phyloP scores from a whole-genome alignment of 92 coral and sea anemone species.

The Diadumene lineata region DNA sequence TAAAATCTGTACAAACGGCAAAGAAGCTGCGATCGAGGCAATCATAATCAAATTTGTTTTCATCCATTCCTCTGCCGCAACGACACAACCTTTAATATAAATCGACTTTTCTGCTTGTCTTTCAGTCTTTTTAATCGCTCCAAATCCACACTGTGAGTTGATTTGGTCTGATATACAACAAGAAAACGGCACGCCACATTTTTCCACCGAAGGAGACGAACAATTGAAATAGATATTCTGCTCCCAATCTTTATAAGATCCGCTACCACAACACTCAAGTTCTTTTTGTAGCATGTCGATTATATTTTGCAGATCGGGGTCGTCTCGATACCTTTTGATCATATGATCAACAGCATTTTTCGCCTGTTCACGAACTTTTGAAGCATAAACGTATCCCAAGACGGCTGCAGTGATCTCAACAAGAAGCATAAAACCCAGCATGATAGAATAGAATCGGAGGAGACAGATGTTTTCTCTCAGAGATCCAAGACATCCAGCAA shows the following conservation, averaged over 20 bases:
- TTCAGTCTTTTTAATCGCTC: slow-evolving; percentile 48
- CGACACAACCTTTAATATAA: slow-evolving; percentile 72
- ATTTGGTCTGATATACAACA: slow-evolving; percentile 84
- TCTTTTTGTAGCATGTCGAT: slow-evolving; percentile 81
- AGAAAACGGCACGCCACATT: slow-evolving; percentile 90
- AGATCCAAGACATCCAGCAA: slow-evolving; percentile 92
- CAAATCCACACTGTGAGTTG: slow-evolving; percentile 89
- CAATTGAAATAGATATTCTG: slow-evolving; percentile 85
- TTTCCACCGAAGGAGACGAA: slow-evolving; percentile 74
- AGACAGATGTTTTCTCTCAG: slow-evolving; percentile 88
- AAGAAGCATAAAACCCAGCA: slow-evolving; percentile 75
- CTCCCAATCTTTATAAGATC: slow-evolving; percentile 75
- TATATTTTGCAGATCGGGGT: slow-evolving; percentile 79
- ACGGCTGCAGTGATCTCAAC: slow-evolving; percentile 75
- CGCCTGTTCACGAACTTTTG: slow-evolving; percentile 65
- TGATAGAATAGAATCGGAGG: slow-evolving; percentile 66
- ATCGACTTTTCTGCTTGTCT: slow-evolving; percentile 52
- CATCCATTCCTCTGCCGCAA: slow-evolving; percentile 87
- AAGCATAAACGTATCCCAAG: slow-evolving; percentile 77
- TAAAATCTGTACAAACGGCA: slow-evolving; percentile 67
- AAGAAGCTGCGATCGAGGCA: slow-evolving; percentile 69
- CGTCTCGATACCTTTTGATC: slow-evolving; percentile 81
- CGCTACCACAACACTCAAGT: slow-evolving; percentile 88
- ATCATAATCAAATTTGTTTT: slow-evolving; percentile 67
- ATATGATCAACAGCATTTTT: slow-evolving; percentile 69